phyloP scores from a whole-genome alignment of 2,888 invertebrate genomes.

The Ganaspis brasiliensis region DNA sequence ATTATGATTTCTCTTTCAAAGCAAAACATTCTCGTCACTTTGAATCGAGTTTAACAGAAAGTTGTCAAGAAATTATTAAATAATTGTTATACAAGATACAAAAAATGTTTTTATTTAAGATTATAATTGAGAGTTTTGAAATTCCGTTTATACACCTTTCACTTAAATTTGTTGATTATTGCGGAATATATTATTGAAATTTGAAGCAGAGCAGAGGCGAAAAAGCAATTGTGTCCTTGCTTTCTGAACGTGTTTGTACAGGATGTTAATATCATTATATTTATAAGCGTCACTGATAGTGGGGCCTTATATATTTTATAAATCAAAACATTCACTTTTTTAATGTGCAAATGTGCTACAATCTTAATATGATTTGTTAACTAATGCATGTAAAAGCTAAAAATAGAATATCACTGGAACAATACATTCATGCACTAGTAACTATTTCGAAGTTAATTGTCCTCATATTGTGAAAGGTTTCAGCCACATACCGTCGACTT shows the following conservation, averaged over 20 bases:
- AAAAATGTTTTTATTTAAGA: background rate
- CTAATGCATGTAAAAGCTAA: slow-evolving; percentile 19
- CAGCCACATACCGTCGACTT: background rate
- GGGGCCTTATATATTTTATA: slow-evolving; percentile 24
- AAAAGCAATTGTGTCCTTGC: slow-evolving; percentile 20
- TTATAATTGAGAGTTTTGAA: background rate
- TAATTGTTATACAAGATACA: background rate
- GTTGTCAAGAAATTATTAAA: no score
- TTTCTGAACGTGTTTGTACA: slow-evolving; percentile 30
- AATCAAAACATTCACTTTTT: slow-evolving; percentile 27
- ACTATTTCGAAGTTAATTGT: slow-evolving; percentile 31
- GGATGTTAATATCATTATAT: slow-evolving; percentile 38
- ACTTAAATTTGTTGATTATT: background rate
- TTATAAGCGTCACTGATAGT: slow-evolving; percentile 33
- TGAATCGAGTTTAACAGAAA: no score
- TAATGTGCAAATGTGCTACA: background rate
- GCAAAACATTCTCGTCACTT: background rate
- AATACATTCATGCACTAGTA: slow-evolving; percentile 34
- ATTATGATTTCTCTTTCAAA: slow-evolving; percentile 10
- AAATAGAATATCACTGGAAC: slow-evolving; percentile 42
- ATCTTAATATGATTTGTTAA: slow-evolving; percentile 32
- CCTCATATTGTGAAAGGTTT: slow-evolving; percentile 22
- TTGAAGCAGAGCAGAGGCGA: background rate
- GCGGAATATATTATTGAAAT: background rate
- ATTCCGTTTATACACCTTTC: background rate